Evolutionary conservation across 2,888 invertebrate species (phyloP).

Genomic region (Agrotis exclamationis): DNA sequence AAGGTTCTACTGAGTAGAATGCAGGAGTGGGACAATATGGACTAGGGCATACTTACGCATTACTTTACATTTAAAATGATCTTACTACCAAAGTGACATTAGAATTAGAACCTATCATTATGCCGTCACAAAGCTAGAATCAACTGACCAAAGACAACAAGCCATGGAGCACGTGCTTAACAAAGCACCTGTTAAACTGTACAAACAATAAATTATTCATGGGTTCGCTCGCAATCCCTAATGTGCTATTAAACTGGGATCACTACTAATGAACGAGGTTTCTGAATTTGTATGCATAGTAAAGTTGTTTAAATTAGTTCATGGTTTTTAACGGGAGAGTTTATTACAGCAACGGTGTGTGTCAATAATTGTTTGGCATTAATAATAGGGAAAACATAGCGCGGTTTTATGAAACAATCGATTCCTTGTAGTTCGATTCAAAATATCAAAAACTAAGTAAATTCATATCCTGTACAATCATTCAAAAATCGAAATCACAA

Average conservation of each 20-base stretch:
- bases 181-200: conserved; percentile 23
- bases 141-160: not conserved
- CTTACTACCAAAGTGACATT: not conserved
- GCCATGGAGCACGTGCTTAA: not conserved
- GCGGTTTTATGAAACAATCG: not conserved
- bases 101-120: not conserved
- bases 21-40: no score
- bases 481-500: not conserved
- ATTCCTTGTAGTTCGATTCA: not conserved
- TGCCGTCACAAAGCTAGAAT: not conserved
- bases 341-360: not conserved
- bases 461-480: not conserved
- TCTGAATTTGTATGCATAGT: not conserved
- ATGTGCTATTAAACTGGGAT: conserved; percentile 3
- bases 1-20: no score
- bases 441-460: not conserved
- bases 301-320: not conserved
- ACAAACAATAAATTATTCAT: conserved; percentile 40
- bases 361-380: not conserved
- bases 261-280: conserved; percentile 8
- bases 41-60: no score
- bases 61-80: no score
- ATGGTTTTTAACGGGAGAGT: not conserved
- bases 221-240: conserved; percentile 2
- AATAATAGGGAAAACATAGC: not conserved